Conservation (phyloP, 2,113 vertebrate genomes). For the Hymenochirus boettgeri region DNA sequence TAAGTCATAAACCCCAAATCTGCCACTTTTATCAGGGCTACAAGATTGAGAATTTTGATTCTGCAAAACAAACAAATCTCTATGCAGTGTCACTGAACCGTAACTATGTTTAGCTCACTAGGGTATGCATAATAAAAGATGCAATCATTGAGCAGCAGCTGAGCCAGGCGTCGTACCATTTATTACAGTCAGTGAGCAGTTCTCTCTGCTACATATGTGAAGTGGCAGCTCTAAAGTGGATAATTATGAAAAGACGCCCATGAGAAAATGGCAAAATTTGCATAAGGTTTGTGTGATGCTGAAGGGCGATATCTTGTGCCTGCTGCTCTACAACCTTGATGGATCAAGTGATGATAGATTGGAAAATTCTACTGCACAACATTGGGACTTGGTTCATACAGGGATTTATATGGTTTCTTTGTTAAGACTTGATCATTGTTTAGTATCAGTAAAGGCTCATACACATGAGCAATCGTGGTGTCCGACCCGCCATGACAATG, state of each 20-base stretch:
- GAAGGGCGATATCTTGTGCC: background rate
- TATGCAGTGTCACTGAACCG: conserved; percentile 16
- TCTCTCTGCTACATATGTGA: conserved; percentile 12
- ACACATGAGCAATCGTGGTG: no score
- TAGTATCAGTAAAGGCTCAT: no score
- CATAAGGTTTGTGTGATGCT: conserved; percentile 19
- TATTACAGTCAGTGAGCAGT: conserved; percentile 19
- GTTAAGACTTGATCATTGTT: no score
- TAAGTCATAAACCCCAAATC: background rate
- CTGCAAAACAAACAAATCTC: conserved; percentile 17
- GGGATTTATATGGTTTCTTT: no score
- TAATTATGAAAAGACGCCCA: conserved; percentile 26
- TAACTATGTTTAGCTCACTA: conserved; percentile 18
- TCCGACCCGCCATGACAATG: no score
- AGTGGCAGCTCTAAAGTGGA: background rate
- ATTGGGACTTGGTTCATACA: background rate
- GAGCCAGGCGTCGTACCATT: conserved; percentile 34
- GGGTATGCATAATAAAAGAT: conserved; percentile 39
- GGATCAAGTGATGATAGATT: background rate
- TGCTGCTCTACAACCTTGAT: background rate
- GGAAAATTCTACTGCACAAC: background rate
- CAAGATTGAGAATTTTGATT: conserved; percentile 18
- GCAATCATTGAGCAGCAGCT: conserved; percentile 37
- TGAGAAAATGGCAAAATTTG: conserved; percentile 30
- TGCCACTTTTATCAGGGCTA: background rate